phyloP scores from a whole-genome alignment of 2,797 vertebrate species.

The Malurus leucopterus region DNA sequence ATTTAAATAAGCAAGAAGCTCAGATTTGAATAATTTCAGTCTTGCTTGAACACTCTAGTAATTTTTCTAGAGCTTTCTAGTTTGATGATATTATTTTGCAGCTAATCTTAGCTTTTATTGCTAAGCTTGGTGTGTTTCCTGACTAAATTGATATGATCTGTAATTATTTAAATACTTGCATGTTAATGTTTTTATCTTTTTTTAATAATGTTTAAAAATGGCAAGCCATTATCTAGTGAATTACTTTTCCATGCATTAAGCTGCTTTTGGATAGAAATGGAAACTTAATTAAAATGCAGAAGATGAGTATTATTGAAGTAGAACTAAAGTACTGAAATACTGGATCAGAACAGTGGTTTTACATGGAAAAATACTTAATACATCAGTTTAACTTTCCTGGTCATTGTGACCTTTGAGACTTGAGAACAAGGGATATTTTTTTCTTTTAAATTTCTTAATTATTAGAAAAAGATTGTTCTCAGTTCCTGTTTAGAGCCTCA shows the following conservation, averaged over 20 bases:
- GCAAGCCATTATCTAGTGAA: background rate
- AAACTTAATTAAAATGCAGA: slow-evolving; percentile 26
- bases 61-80: slow-evolving; percentile 43
- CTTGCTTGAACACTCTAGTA: slow-evolving; percentile 19
- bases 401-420: background rate
- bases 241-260: background rate
- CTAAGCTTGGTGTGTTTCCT: slow-evolving; percentile 23
- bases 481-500: background rate
- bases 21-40: slow-evolving; percentile 39
- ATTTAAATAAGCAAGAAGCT: slow-evolving; percentile 40
- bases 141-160: slow-evolving; percentile 23
- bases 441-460: background rate
- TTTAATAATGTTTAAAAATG: slow-evolving; percentile 38
- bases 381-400: background rate
- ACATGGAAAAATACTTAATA: background rate
- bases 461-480: background rate
- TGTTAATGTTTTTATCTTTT: slow-evolving; percentile 43
- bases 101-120: slow-evolving; percentile 41
- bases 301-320: background rate
- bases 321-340: background rate
- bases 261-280: background rate
- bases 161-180: slow-evolving; percentile 53
- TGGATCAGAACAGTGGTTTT: background rate
- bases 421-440: background rate
- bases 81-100: slow-evolving; percentile 2